Base-by-base conservation (phyloP, 2,113 vertebrate genomes). In the Uria lomvia region DNA sequence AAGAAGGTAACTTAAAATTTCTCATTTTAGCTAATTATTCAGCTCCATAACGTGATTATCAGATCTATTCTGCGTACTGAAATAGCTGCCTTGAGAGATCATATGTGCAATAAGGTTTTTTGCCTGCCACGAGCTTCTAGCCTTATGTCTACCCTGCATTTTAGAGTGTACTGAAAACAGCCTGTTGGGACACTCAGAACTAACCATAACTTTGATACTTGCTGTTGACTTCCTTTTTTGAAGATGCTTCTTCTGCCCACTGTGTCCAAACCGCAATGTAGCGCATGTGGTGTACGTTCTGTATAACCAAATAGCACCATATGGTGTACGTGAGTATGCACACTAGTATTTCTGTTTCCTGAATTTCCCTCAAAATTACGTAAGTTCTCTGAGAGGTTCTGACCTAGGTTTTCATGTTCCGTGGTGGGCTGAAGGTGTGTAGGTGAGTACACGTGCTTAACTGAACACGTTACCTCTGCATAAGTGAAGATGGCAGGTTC, bases 231-330 rank as follows among this genome's bases (percentile, higher is more conserved):
- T 81, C 8, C 29, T 45, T 50, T 38, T 71, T 40, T 62, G 65
- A 55, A 84, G 83, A 17, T 52, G 43, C 14, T 65, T 1, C 29
- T 85, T 68, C 71, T 91, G 17, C 12, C 75, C 29, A 3, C 26
- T 63, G 66, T 26, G 56, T 42, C 11, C 11, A 2, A 84, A 47
- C 50, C 50, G 74, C 47, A 13, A 27, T 4, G n/a, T 32, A 45
- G 60, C 5, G 3, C 24, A 1, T 4, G 12, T 55, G 19, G 14
- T 14, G 0, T 12, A 1, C 19, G 29, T 40, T 83, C 52, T 80
- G 7, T 36, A 4, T 30, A 45, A 55, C 9, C 29, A 36, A 26
- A 20, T 22, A 50, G 50, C 20, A 42, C 47, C 40, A 0, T 16
- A 4, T 15, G 40, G 42, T 5, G 1, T 13, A 5, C 34, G 67